A percentile compares a stretch with the other conserved stretches of the same genome.
phyloP scores from a whole-genome alignment of 2,888 invertebrate species.

The Hirtodrosophila cameraria region DNA sequence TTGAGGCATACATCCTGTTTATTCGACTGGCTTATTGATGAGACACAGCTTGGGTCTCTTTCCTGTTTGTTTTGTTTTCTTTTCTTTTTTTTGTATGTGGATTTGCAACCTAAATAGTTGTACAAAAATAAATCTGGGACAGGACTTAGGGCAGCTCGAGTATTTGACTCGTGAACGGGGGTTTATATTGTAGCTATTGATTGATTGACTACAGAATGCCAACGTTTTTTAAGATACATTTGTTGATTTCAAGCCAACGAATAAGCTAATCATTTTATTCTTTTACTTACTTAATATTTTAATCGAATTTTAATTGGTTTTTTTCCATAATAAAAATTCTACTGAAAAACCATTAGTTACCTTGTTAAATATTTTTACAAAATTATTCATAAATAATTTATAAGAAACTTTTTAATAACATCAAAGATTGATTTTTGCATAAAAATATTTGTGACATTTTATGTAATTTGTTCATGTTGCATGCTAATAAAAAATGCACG shows the following conservation, averaged over 20 bases:
- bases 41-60: constrained; percentile 41
- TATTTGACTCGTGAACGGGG: constrained; percentile 53
- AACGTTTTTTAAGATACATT: neutral
- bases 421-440: too few species aligned
- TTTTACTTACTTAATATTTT: too few species aligned
- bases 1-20: constrained; percentile 72
- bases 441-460: neutral
- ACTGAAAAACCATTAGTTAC: too few species aligned
- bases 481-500: constrained; percentile 59
- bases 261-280: too few species aligned
- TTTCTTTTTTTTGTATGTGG: constrained; percentile 46
- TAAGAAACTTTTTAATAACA: too few species aligned
- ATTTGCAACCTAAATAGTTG: constrained; percentile 71
- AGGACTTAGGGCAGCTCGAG: constrained; percentile 26
- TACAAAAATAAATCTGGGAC: constrained; percentile 43
- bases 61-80: constrained; percentile 30
- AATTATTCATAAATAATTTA: neutral
- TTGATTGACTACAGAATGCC: constrained; percentile 59
- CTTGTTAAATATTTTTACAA: too few species aligned
- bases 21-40: constrained; percentile 76
- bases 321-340: too few species aligned
- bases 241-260: too few species aligned
- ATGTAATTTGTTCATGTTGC: neutral
- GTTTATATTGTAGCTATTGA: constrained; percentile 48
- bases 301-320: too few species aligned